Base-by-base conservation (phyloP, 2,797 vertebrate species). In the Pangasius krempfi region DNA sequence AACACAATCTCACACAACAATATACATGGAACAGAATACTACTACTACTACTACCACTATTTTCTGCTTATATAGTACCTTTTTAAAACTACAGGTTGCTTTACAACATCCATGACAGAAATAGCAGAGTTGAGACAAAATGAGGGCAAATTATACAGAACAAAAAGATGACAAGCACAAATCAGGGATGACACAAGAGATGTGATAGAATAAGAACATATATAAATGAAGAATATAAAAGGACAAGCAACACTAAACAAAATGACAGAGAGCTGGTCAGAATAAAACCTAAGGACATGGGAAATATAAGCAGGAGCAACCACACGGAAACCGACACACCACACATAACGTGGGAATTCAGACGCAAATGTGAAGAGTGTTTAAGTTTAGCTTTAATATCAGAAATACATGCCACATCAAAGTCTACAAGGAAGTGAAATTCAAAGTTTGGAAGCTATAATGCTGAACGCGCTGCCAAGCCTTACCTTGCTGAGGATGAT, bases 401-500 rank as follows among this genome's bases (percentile, higher is more conserved):
- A 3, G 8, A 73, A 73, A 40, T 20, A 40, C 8, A 8, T 40
- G 18, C 4, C 9, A 66, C 64, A n/a, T 10, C 3, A 27, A 9
- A n/a, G 25, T 72, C 3, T 10, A 52, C 3, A 40, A 40, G 40
- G 0, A 40, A 5, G 40, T 40, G 40, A 40, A 40, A 40, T 40
- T 40, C 0, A 5, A 9, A 47, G 40, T 13, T 47, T 52, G 16
- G 14, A 79, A 20, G 76, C 25, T 54, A 7, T 52, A 52, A 54
- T 30, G n/a, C 12, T 83, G 22, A 33, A 33, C 1, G 16, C 3
- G 7, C 25, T 60, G 1, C 33, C 25, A n/a, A 20, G 16, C 13
- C 90, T 62, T 96, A 98, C 99, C 98, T 99, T 99, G 97, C 99
- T 99, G 94, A 99, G 98, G 93, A 99, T 99, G 93, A 99, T 99